Evolutionary conservation across 92 coral and sea anemone genomes (phyloP).

Genomic region (Zoanthus sansibaricus): DNA sequence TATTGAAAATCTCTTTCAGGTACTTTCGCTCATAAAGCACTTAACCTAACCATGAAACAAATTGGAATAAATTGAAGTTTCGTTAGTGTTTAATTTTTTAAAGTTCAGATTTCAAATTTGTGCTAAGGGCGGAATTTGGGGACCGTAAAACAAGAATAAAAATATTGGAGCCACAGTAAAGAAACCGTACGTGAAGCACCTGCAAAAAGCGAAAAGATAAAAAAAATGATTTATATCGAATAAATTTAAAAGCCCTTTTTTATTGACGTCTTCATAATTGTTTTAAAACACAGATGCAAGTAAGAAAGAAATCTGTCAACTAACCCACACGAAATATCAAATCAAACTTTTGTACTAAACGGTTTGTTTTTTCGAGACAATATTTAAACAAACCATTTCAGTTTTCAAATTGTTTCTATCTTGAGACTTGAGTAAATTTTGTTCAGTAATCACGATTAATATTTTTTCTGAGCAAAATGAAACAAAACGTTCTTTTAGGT

Average conservation of each 20-base stretch:
- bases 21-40: slow-evolving; percentile 1
- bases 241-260: background rate
- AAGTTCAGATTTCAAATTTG: background rate
- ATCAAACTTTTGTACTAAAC: background rate
- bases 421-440: background rate
- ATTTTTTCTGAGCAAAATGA: background rate
- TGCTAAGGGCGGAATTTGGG: background rate
- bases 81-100: slow-evolving; percentile 20
- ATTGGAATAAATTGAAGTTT: slow-evolving; percentile 26
- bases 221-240: background rate
- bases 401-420: background rate
- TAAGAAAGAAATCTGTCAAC: slow-evolving; percentile 29
- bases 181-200: slow-evolving; percentile 22
- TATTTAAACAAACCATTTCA: background rate
- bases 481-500: background rate
- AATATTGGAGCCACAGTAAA: slow-evolving; percentile 37
- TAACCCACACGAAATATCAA: slow-evolving; percentile 23
- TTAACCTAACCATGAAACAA: slow-evolving; percentile 28
- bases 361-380: background rate
- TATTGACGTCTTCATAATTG: background rate
- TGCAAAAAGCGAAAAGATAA: background rate
- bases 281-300: slow-evolving; percentile 10
- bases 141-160: slow-evolving; percentile 24
- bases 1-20: slow-evolving; percentile 39
- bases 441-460: background rate